Evolutionary conservation across 2,888 invertebrate species (phyloP).

Genomic region (Troilus luridus): DNA sequence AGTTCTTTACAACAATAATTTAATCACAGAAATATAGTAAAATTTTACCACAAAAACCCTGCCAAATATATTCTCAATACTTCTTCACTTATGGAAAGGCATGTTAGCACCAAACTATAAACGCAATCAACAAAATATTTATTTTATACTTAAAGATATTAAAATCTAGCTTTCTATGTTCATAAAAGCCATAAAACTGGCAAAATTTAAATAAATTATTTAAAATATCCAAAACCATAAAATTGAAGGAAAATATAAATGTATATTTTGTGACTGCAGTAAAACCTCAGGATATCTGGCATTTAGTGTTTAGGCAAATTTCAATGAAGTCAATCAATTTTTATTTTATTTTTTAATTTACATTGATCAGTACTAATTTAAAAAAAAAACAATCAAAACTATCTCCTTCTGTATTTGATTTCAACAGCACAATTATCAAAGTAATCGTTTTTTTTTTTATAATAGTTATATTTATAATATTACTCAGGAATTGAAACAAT

Average conservation of each 20-base stretch:
- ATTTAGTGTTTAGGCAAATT: not conserved
- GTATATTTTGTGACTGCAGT: not conserved
- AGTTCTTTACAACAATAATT: not conserved
- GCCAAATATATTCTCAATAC: not conserved
- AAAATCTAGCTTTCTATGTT: not conserved
- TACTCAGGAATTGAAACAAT: no score
- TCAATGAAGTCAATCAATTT: not conserved
- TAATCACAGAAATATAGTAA: not conserved
- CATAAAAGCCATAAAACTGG: constrained; percentile 6
- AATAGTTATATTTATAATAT: no score
- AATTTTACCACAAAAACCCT: not conserved
- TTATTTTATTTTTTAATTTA: not conserved
- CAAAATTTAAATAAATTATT: not conserved
- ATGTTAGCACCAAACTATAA: not conserved
- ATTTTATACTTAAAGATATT: not conserved
- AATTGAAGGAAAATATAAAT: constrained; percentile 3
- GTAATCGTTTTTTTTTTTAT: not conserved
- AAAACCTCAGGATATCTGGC: not conserved
- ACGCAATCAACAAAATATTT: not conserved
- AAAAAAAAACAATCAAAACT: not conserved
- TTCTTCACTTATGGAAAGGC: not conserved
- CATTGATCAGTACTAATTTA: not conserved
- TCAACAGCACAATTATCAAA: not conserved
- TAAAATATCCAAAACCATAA: constrained; percentile 23
- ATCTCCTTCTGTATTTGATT: no score